Percentiles rank a stretch among this genome's conserved stretches.
These are phyloP conservation scores for Glyptemys insculpta DNA, from an alignment of 2,797 vertebrate genomes.

Conservation along the genomic window DNA sequence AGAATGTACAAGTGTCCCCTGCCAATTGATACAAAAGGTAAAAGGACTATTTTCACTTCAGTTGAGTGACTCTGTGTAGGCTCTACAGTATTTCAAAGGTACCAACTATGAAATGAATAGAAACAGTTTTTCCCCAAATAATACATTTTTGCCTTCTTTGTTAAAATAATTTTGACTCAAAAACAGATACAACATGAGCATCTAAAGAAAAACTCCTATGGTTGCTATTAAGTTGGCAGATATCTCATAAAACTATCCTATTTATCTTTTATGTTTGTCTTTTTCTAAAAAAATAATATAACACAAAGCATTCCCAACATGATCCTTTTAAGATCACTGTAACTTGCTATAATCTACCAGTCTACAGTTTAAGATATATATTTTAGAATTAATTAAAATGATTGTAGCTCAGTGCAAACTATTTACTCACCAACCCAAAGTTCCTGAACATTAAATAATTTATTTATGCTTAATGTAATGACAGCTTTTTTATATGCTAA, in stretches of 20 bases:
- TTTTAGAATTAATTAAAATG: conserved; percentile 66
- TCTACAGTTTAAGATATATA: conserved; percentile 24
- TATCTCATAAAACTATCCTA: conserved; percentile 27
- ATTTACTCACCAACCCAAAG: conserved; percentile 3
- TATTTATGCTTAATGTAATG: conserved; percentile 60
- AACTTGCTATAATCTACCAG: conserved; percentile 41
- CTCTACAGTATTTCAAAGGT: conserved; percentile 56
- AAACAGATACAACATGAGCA: conserved; percentile 41
- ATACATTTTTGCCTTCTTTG: conserved; percentile 8
- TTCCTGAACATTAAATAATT: conserved; percentile 59
- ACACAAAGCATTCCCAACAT: conserved; percentile 46
- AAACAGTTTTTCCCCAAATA: conserved; percentile 45
- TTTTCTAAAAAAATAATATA: conserved; percentile 27
- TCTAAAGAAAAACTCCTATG: conserved; percentile 46
- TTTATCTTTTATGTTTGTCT: conserved; percentile 37
- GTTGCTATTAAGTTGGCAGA: conserved; percentile 46
- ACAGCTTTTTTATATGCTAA: conserved; percentile 59
- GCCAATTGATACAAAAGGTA: conserved; percentile 43
- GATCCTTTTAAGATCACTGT: conserved; percentile 26
- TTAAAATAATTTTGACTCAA: conserved; percentile 67
- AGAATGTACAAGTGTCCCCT: conserved; percentile 38
- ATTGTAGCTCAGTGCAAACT: conserved; percentile 36
- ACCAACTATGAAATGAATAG: conserved; percentile 62
- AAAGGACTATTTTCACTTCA: conserved; percentile 46
- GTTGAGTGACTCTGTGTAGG: conserved; percentile 29